A percentile compares a stretch with the other conserved stretches of the same genome.
Conservation (phyloP, 2,888 invertebrate genomes). For the Gortyna flavago region DNA sequence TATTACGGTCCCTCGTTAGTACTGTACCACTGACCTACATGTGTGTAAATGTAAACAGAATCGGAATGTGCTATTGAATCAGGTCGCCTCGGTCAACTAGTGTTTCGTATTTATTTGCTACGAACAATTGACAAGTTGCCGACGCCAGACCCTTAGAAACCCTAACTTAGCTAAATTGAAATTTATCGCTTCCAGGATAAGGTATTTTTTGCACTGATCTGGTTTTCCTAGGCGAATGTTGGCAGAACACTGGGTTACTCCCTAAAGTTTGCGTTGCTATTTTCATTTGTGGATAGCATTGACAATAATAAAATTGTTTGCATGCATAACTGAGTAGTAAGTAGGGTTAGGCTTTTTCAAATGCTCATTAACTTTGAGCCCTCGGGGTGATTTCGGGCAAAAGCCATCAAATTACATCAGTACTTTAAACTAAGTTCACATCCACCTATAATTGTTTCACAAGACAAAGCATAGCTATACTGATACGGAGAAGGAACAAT, state of each 20-base stretch:
- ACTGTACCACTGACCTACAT: constrained; percentile 73
- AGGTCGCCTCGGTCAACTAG: constrained; percentile 58
- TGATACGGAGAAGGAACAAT: not conserved
- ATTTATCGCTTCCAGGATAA: constrained; percentile 4
- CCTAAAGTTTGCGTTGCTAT: constrained; percentile 33
- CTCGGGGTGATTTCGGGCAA: constrained; percentile 11
- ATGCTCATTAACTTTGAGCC: constrained; percentile 18
- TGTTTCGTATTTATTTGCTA: constrained; percentile 66
- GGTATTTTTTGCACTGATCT: not conserved
- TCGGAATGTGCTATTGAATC: constrained; percentile 74
- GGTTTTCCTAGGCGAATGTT: constrained; percentile 3
- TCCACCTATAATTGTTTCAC: not conserved
- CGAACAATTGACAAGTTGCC: constrained; percentile 56
- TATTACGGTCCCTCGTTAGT: constrained; percentile 72
- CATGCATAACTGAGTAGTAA: constrained; percentile 29
- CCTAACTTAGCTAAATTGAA: constrained; percentile 11
- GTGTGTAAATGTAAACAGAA: constrained; percentile 71
- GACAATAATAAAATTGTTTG: constrained; percentile 35
- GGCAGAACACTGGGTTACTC: not conserved
- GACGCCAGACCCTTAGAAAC: constrained; percentile 25
- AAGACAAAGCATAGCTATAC: not conserved
- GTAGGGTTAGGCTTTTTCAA: constrained; percentile 17
- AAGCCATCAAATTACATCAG: constrained; percentile 15
- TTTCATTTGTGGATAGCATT: constrained; percentile 29
- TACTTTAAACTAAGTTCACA: not conserved